Evolutionary conservation across 1,140 invertebrate genomes (phyloP), one percentile per base, ranked within the genome.

Genomic region (Globodera rostochiensis): DNA sequence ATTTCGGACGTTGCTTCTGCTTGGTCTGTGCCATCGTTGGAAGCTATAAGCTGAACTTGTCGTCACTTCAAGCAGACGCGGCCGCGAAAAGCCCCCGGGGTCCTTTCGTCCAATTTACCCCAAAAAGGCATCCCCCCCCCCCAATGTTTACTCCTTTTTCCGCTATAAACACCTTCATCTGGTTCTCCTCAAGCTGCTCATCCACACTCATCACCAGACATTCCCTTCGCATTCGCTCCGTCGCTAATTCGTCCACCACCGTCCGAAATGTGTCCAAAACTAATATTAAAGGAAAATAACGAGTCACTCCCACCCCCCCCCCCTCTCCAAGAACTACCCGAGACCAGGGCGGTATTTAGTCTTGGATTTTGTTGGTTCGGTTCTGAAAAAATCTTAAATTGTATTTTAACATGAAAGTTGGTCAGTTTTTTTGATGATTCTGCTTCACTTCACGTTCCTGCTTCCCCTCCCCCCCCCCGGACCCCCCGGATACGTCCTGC

Each of bases 221-320:
- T 67, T 78, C 21, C 21, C 70, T 64, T 67, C 66, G 64, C 76
- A 78, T 78, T 64, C 76, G 66, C 49, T 78, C 60, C n/a, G 7
- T 25, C 49, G 46, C 70, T 49, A 46, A 19, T 64, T 70, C 66
- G 66, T 78, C 64, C n/a, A 78, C 36, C 3, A 70, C 49, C 49
- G 66, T 6, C 25, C 25, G 45, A 67, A 78, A 78, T 64, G 70
- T 15, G 13, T 64, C 70, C 70, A 78, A 67, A 15, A 78, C 69
- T 47, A 21, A 19, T 6, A 1, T 36, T 36, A 36, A 36, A 36
- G 25, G 2, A 60, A 11, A 8, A 8, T 11, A 50, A 50, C 0
- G 50, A 53, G 13, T 53, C 13, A n/a, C n/a, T n/a, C 50, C 50
- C 50, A 3, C 50, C 50, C 50, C 50, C 5, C 57, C 57, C 11